Evolutionary conservation across 1,140 invertebrate species (phyloP), one percentile per base, ranked within the genome.

Genomic region (Drosophila orena): DNA sequence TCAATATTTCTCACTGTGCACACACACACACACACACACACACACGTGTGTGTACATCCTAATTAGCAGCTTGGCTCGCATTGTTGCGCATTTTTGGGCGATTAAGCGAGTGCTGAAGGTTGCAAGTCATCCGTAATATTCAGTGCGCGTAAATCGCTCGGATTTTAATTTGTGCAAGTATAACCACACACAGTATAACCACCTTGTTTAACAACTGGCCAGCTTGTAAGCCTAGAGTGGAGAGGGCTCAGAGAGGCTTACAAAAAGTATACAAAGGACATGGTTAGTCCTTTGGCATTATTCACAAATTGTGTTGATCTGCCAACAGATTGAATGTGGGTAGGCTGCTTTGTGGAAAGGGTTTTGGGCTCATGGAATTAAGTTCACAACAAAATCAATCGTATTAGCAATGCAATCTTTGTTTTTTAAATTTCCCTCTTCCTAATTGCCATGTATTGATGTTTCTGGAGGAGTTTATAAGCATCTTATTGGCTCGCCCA

Each of bases 51-150:
- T 57, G 8, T 27, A 61, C 60, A 78, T 78, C 68, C 73, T 86
- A 85, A 85, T 86, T 85, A 85, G 77, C 74, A 55, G 46, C 61
- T 62, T 55, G 56, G 42, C 49, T 57, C 57, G 37, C 49, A 79
- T 76, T 53, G 56, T 53, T 61, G 68, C 46, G 56, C 15, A 55
- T 62, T 59, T 54, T 42, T 30, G 49, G 11, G n/a, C n/a, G n/a
- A n/a, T n/a, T n/a, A n/a, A n/a, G n/a, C n/a, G n/a, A n/a, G n/a
- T n/a, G n/a, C 20, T 12, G 12, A 15, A 20, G 17, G n/a, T 4
- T 35, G 42, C 15, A 60, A 43, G 40, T 59, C 50, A 81, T 64
- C 24, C 58, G 69, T 47, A 52, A 20, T 52, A 72, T 77, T 66
- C 55, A 72, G 62, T 73, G 38, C 15, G 34, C 24, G 46, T 46